These are phyloP conservation scores for Apteryx mantelli DNA, from an alignment of 2,113 vertebrate species.

Conservation along the genomic window DNA sequence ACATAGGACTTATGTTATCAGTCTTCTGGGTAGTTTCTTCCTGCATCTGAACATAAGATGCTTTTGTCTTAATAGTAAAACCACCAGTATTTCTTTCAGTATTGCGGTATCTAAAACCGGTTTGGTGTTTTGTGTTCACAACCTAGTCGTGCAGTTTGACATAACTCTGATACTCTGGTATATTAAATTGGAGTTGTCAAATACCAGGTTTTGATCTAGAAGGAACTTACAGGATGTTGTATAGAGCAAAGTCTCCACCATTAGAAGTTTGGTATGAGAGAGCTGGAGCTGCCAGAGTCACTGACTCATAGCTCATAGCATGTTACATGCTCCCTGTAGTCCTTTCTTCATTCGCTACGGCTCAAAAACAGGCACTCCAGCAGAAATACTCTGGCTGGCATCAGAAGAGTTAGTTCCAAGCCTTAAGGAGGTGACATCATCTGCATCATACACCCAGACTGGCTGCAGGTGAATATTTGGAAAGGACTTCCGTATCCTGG, in stretches of 20 bases:
- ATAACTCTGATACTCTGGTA: background rate
- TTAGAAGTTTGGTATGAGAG: background rate
- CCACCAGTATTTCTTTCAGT: background rate
- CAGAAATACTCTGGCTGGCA: background rate
- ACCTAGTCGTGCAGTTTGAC: background rate
- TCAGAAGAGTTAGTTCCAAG: background rate
- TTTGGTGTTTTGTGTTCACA: background rate
- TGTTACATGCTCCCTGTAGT: background rate
- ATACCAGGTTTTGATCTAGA: background rate
- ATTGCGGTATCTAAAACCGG: background rate
- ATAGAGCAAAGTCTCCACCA: background rate
- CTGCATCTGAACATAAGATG: background rate
- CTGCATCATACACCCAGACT: background rate
- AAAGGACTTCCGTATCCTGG: background rate
- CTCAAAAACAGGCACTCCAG: background rate
- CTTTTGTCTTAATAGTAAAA: background rate
- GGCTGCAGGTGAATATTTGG: background rate
- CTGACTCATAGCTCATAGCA: background rate
- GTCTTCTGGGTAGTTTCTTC: background rate
- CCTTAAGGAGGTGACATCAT: background rate
- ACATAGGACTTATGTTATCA: background rate
- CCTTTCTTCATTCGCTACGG: background rate
- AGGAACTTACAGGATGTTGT: background rate
- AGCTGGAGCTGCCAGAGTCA: background rate
- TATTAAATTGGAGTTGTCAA: background rate